A percentile compares a stretch with the other conserved stretches of the same genome.
Evolutionary conservation across 2,113 vertebrate genomes (phyloP).

Genomic region (Phylloscopus whistleri): DNA sequence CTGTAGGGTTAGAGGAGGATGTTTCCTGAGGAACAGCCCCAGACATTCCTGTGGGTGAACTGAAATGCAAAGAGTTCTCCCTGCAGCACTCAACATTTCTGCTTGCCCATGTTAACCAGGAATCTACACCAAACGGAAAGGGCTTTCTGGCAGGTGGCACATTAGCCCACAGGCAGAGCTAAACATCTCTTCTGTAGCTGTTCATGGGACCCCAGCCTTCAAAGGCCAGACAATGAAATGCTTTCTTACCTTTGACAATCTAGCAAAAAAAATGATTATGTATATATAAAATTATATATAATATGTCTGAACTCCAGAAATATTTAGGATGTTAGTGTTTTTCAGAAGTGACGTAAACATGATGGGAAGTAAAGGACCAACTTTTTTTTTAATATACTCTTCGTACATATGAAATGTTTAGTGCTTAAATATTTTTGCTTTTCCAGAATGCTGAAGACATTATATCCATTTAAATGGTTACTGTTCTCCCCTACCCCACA

Average conservation of each 20-base stretch:
- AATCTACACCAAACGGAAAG: background rate
- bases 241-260: background rate
- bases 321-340: background rate
- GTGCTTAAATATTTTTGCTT: background rate
- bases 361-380: background rate
- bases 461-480: background rate
- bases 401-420: background rate
- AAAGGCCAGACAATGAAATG: background rate
- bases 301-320: background rate
- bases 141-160: background rate
- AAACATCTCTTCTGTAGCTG: background rate
- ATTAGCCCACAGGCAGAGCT: background rate
- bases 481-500: background rate
- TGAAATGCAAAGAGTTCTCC: background rate
- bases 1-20: background rate
- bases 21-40: background rate
- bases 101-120: background rate
- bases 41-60: constrained; percentile 47
- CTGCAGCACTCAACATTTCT: background rate
- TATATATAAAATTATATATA: background rate
- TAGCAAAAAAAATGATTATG: background rate
- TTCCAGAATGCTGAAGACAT: background rate
- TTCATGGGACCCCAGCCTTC: background rate
- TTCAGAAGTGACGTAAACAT: background rate
- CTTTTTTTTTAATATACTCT: background rate